Conservation (phyloP, 2,113 vertebrate species). For the human region DNA sequence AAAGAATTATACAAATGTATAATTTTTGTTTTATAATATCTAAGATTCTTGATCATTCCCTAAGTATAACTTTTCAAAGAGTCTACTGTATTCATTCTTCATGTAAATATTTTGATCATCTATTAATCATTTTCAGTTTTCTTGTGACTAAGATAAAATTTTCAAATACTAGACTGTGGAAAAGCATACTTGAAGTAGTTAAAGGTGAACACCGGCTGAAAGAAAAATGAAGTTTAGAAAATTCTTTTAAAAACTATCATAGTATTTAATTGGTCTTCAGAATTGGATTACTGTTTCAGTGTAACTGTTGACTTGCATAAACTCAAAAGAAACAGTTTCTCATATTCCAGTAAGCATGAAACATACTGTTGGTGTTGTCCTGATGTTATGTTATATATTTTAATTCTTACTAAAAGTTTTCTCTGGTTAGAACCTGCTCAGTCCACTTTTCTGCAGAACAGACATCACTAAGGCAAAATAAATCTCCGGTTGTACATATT, state of each 20-base stretch:
- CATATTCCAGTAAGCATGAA: background rate
- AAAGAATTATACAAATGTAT: background rate
- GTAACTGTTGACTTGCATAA: background rate
- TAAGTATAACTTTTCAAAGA: slow-evolving; percentile 3
- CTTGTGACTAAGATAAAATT: background rate
- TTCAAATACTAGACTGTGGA: background rate
- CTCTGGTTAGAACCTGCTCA: background rate
- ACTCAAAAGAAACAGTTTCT: background rate
- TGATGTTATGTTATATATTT: background rate
- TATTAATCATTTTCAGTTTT: background rate
- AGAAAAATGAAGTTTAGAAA: slow-evolving; percentile 23
- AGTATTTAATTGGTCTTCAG: background rate
- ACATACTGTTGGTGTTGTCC: background rate
- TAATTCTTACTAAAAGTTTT: slow-evolving; percentile 9
- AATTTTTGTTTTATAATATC: background rate
- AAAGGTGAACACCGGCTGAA: background rate
- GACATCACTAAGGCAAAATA: slow-evolving; percentile 23
- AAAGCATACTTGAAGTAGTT: background rate
- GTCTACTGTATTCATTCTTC: background rate
- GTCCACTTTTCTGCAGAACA: background rate
- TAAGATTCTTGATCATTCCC: background rate
- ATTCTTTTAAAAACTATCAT: background rate
- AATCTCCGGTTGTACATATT: background rate
- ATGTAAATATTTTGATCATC: background rate
- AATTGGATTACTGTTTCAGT: background rate